phyloP scores from a whole-genome alignment of 2,888 invertebrate species.

The Metopia argyrocephala region DNA sequence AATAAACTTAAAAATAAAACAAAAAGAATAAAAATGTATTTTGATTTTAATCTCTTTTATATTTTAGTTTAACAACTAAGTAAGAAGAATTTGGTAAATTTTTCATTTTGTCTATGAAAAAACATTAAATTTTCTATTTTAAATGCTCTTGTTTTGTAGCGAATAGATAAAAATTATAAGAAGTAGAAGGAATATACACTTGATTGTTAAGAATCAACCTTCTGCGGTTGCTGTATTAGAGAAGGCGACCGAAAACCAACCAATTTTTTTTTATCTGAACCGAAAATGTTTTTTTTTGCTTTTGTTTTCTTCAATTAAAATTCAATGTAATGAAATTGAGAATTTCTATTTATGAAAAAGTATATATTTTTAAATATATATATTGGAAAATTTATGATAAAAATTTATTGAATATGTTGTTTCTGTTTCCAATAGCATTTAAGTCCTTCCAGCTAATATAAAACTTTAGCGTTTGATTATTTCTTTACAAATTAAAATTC shows the following conservation, averaged over 20 bases:
- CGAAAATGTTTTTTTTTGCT: conserved; percentile 52
- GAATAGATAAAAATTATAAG: neutral
- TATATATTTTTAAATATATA: too few relatives aligned
- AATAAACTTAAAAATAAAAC: conserved; percentile 37
- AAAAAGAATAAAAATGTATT: neutral
- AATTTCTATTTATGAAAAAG: conserved; percentile 6
- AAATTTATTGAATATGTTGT: neutral
- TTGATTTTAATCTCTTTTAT: neutral
- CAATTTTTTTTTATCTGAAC: conserved; percentile 71
- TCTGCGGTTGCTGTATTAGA: conserved; percentile 91
- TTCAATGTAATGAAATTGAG: conserved; percentile 18
- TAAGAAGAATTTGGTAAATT: conserved; percentile 2
- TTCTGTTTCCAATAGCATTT: too few relatives aligned
- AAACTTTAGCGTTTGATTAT: too few relatives aligned
- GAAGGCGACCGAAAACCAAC: conserved; percentile 85
- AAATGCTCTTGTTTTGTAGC: conserved; percentile 43
- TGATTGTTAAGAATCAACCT: conserved; percentile 80
- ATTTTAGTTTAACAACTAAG: neutral
- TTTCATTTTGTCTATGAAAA: conserved; percentile 73
- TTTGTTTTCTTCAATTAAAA: neutral
- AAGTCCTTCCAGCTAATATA: too few relatives aligned
- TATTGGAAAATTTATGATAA: neutral
- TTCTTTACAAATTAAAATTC: too few relatives aligned
- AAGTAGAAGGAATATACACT: conserved; percentile 12
- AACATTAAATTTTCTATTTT: too few relatives aligned